Evolutionary conservation across 30 jellyfish, hydroid and myxozoan species (phyloP).

Genomic region (Turritopsis rubra): DNA sequence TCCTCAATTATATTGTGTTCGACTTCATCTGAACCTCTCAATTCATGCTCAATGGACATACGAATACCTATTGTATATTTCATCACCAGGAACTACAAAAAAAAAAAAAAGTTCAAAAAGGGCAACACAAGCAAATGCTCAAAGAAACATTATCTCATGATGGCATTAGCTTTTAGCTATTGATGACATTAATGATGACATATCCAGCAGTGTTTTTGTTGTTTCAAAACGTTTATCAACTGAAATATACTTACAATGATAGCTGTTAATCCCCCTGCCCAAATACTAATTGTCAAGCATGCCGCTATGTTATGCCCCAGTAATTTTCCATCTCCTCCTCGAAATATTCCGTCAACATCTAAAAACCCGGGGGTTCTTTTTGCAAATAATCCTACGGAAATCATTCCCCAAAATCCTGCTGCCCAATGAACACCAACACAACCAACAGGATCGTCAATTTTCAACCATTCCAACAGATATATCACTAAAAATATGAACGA

Average conservation of each 20-base stretch:
- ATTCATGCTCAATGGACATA: slow-evolving; percentile 42
- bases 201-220: too few species aligned
- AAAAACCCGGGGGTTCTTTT: slow-evolving; percentile 33
- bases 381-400: slow-evolving; percentile 76
- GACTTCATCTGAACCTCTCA: slow-evolving; percentile 27
- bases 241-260: slow-evolving; percentile 79
- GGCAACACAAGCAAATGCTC: too few species aligned
- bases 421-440: slow-evolving; percentile 66
- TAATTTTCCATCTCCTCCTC: too few species aligned
- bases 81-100: slow-evolving; percentile 14
- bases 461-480: too few species aligned
- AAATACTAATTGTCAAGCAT: slow-evolving; percentile 34
- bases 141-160: too few species aligned
- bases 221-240: too few species aligned
- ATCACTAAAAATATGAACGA: too few species aligned
- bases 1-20: too few species aligned
- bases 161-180: too few species aligned
- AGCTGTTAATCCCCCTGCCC: slow-evolving; percentile 52
- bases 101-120: slow-evolving; percentile 1
- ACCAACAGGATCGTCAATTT: slow-evolving; percentile 94
- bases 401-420: slow-evolving; percentile 75
- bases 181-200: too few species aligned
- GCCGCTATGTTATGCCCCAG: slow-evolving; percentile 36
- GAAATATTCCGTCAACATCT: slow-evolving; percentile 42
- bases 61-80: slow-evolving; percentile 44